Evolutionary conservation across 2,113 vertebrate species (phyloP).

Genomic region (Pituophis catenifer): DNA sequence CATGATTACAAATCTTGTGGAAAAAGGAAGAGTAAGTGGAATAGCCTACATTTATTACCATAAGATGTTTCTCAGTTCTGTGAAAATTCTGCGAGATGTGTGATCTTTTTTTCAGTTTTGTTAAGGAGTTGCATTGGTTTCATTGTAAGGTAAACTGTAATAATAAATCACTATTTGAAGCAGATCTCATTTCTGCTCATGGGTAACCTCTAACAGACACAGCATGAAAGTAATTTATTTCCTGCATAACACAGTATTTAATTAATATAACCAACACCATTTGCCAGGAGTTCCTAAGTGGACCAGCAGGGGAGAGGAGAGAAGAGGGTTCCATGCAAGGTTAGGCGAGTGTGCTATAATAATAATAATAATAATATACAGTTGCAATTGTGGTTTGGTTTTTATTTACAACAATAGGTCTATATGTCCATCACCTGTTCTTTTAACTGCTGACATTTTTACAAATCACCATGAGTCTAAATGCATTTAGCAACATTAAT

Average conservation of each 20-base stretch:
- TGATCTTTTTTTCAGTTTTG: background rate
- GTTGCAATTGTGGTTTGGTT: fast-evolving
- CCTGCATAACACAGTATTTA: background rate
- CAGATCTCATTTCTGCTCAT: background rate
- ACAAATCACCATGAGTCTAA: background rate
- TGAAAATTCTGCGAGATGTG: background rate
- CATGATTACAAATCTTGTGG: conserved; percentile 99
- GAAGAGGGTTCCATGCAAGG: background rate
- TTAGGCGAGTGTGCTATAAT: background rate
- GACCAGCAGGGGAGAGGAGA: background rate
- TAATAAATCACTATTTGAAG: background rate
- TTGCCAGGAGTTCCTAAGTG: background rate
- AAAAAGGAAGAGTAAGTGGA: conserved; percentile 92
- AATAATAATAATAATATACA: no score
- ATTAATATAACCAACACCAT: background rate
- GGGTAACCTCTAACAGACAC: background rate
- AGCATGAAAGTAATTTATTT: background rate
- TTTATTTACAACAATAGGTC: background rate
- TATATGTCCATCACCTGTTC: background rate
- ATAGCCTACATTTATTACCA: conserved; percentile 35
- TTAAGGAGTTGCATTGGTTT: conserved; percentile 19
- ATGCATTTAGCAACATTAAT: background rate
- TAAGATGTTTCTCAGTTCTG: conserved; percentile 8
- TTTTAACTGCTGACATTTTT: background rate
- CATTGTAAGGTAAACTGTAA: background rate